Conservation (phyloP, 2,888 invertebrate genomes). For the Agrotis clavis region DNA sequence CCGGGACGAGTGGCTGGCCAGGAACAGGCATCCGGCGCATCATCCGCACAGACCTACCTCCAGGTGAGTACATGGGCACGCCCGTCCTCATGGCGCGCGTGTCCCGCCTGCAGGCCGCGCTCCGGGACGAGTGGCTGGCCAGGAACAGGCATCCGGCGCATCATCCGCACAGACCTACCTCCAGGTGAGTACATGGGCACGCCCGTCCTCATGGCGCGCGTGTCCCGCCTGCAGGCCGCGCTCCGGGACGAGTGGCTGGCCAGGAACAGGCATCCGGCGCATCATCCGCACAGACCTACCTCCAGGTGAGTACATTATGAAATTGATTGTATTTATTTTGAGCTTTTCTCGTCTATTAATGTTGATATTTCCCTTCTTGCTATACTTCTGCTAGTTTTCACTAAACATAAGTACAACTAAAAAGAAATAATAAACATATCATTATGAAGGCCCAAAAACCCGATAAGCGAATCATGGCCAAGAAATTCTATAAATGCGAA, state of each 20-base stretch:
- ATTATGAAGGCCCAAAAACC: too few species aligned
- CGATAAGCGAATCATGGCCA: too few species aligned
- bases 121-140: background rate
- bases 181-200: conserved; percentile 80
- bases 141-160: conserved; percentile 83
- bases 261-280: background rate
- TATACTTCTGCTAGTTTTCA: too few species aligned
- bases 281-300: background rate
- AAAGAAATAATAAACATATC: too few species aligned
- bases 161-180: conserved; percentile 1
- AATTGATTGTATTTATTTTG: too few species aligned
- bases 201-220: conserved; percentile 95
- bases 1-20: background rate
- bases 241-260: background rate
- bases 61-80: background rate
- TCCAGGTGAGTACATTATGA: background rate
- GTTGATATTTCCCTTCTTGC: too few species aligned
- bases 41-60: background rate
- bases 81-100: background rate
- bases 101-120: conserved; percentile 4
- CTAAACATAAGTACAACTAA: too few species aligned
- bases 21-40: background rate
- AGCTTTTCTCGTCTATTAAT: too few species aligned
- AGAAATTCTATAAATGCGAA: too few species aligned
- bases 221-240: background rate